Evolutionary conservation across 2,113 vertebrate genomes (phyloP), one percentile per base, ranked within the genome.

Genomic region (Apteryx owenii): DNA sequence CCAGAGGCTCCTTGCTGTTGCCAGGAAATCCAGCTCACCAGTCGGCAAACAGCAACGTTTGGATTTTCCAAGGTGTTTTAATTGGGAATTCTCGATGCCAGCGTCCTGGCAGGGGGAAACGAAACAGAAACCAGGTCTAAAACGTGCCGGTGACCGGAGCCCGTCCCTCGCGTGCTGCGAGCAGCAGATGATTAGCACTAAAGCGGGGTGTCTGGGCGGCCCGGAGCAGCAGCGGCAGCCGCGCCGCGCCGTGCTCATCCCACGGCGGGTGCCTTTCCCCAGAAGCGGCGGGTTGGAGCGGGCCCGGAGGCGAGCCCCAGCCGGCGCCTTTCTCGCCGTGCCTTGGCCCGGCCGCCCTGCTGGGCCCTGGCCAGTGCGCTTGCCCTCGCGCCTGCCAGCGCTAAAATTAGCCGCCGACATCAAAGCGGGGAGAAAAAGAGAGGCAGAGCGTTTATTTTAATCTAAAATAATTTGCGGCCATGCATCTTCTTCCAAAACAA

Each of bases 391-490:
- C 21, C 69, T 72, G 73, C 4, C 10, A 20, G 61, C 48, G 3
- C 56, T 71, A 80, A 64, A 93, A 95, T 93, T 88, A 90, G 73
- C 56, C 38, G 33, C 31, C 1, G 0, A 68, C 89, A 96, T 95
- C 81, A 93, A 96, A 96, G 15, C 0, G 0, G 9, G 21, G 28
- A 9, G 19, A 44, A 61, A n/a, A 69, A 66, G 12, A 76, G 38
- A 89, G 71, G 62, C 46, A 90, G 88, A 91, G 66, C 94, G 84
- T 97, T 97, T 97, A 85, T 70, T 95, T 87, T 75, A 89, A 91
- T 83, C 68, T 81, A 91, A 95, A 94, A 92, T 90, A 90, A 93
- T 93, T 83, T 92, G 94, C 19, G 84, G 83, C 81, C 66, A 85
- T 0, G 5, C 65, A 46, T 94, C 90, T 93, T 93, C 54, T 91